Evolutionary conservation across 2,797 vertebrate genomes (phyloP).

Genomic region (Eupleurogrammus muticus): DNA sequence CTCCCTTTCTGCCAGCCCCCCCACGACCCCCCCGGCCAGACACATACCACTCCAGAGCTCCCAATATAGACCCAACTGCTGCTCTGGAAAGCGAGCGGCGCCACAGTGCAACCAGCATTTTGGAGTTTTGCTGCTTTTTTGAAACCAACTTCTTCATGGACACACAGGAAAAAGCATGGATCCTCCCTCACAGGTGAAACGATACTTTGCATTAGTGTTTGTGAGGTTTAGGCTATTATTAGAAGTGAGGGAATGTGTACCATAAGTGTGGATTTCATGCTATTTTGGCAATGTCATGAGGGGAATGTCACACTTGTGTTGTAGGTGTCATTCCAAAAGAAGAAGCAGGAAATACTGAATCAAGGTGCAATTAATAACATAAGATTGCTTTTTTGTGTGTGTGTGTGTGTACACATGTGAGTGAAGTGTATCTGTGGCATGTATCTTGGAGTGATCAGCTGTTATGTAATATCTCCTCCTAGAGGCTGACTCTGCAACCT

Average conservation of each 20-base stretch:
- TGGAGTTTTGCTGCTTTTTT: constrained; percentile 1
- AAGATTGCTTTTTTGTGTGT: no score
- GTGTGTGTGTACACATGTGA: not conserved
- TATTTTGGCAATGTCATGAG: constrained; percentile 12
- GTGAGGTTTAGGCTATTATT: not conserved
- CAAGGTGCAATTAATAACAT: constrained; percentile 35
- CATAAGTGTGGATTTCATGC: not conserved
- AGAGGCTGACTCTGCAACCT: constrained; percentile 84
- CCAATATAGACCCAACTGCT: constrained; percentile 76
- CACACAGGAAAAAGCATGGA: constrained; percentile 51
- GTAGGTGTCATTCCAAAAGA: constrained; percentile 52
- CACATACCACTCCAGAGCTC: constrained; percentile 64
- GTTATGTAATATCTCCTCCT: constrained; percentile 8
- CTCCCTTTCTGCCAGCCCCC: constrained; percentile 50
- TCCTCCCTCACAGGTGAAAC: constrained; percentile 58
- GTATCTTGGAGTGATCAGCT: not conserved
- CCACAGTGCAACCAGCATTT: not conserved
- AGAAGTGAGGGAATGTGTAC: not conserved
- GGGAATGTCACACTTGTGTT: constrained; percentile 30
- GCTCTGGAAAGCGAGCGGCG: constrained; percentile 30
- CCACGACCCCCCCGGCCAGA: constrained; percentile 5
- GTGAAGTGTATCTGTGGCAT: not conserved
- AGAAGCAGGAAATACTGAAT: constrained; percentile 38
- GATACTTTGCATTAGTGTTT: not conserved
- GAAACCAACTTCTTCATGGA: constrained; percentile 62